These are phyloP conservation scores for Ectemnius lituratus DNA, from an alignment of 2,888 invertebrate species.

Conservation along the genomic window DNA sequence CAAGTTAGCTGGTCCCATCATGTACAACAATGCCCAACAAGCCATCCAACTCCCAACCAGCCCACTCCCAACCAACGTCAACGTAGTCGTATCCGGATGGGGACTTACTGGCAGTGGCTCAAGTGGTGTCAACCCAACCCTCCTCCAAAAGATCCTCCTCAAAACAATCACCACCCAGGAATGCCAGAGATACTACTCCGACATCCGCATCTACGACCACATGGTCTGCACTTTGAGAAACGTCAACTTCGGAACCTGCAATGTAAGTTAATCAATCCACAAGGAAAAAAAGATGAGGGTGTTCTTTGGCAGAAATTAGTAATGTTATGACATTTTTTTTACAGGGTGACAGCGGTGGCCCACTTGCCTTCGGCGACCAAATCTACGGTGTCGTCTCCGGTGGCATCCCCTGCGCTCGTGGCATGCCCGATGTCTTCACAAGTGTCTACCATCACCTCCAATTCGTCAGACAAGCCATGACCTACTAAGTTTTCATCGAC, in stretches of 20 bases:
- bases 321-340: neutral
- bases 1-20: slow-evolving; percentile 31
- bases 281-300: neutral
- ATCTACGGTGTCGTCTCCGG: slow-evolving; percentile 41
- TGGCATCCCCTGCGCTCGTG: slow-evolving; percentile 42
- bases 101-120: slow-evolving; percentile 14
- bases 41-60: slow-evolving; percentile 8
- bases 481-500: slow-evolving; percentile 6
- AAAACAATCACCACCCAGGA: slow-evolving; percentile 13
- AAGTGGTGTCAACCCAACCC: neutral
- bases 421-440: slow-evolving; percentile 43
- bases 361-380: slow-evolving; percentile 29
- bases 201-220: neutral
- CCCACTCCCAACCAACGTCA: neutral
- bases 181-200: neutral
- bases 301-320: neutral
- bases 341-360: slow-evolving; percentile 49
- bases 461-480: slow-evolving; percentile 11
- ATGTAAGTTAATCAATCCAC: slow-evolving; percentile 29
- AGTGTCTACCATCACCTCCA: slow-evolving; percentile 19
- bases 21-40: slow-evolving; percentile 14
- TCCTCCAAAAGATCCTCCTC: slow-evolving; percentile 26
- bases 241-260: slow-evolving; percentile 29
- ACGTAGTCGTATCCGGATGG: slow-evolving; percentile 38
- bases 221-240: slow-evolving; percentile 35